Evolutionary conservation across 2,888 invertebrate genomes (phyloP).

Genomic region (Agrotis ipsilon): DNA sequence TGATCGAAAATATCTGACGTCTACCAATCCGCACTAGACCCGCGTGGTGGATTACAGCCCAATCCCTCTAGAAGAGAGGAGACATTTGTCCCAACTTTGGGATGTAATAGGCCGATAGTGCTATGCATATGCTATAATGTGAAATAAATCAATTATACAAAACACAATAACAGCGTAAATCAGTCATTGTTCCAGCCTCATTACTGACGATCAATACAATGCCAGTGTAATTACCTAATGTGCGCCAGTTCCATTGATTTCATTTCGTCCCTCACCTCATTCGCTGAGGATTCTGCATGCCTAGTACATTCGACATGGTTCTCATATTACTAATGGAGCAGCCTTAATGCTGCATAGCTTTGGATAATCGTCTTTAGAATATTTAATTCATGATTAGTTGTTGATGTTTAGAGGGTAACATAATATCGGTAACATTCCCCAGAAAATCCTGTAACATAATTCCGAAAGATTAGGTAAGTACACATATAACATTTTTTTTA

Average conservation of each 20-base stretch:
- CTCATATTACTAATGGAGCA: slow-evolving; percentile 15
- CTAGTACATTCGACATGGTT: slow-evolving; percentile 7
- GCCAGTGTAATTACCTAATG: slow-evolving; percentile 20
- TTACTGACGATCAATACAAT: slow-evolving; percentile 35
- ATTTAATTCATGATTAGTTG: slow-evolving; percentile 8
- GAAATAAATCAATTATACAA: neutral
- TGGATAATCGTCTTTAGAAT: slow-evolving; percentile 1
- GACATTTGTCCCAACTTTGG: no score
- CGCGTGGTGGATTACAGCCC: no score
- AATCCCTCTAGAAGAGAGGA: no score
- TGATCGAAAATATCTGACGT: no score
- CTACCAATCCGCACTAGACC: no score
- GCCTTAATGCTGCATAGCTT: slow-evolving; percentile 13
- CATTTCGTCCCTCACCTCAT: slow-evolving; percentile 16
- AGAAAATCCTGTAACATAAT: no score
- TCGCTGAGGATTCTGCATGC: slow-evolving; percentile 15
- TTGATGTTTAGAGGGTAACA: neutral
- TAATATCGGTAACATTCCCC: neutral
- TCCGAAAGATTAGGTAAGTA: no score
- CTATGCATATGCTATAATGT: neutral
- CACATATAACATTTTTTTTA: no score
- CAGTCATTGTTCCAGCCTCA: slow-evolving; percentile 24
- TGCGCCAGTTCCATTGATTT: slow-evolving; percentile 8
- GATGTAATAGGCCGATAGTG: no score
- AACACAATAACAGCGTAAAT: slow-evolving; percentile 1